Evolutionary conservation across 2,113 vertebrate species (phyloP).

Genomic region (Sphyrna mokarran): DNA sequence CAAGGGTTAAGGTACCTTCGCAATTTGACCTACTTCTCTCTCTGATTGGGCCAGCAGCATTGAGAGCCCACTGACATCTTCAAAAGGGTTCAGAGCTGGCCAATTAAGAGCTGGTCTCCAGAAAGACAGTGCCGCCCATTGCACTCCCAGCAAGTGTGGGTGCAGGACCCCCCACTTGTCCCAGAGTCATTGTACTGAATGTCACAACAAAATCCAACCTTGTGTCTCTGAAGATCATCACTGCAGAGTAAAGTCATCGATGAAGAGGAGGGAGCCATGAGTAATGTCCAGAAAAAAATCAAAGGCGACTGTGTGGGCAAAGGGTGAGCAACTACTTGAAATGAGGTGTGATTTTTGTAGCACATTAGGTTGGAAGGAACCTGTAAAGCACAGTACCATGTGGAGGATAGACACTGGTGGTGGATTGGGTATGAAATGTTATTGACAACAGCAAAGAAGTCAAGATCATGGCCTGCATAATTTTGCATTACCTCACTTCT

Average conservation of each 20-base stretch:
- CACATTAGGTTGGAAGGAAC: background rate
- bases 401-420: background rate
- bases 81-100: no score
- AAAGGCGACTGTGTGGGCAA: background rate
- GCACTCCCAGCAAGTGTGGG: no score
- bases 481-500: background rate
- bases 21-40: no score
- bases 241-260: background rate
- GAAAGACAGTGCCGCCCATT: no score
- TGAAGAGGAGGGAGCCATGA: background rate
- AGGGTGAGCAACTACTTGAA: slow-evolving; percentile 3
- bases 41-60: no score
- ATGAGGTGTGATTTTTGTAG: background rate
- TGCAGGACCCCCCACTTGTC: no score
- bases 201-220: no score
- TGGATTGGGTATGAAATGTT: background rate
- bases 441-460: background rate
- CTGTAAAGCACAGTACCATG: background rate
- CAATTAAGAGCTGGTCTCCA: no score
- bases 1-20: no score
- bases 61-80: no score
- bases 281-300: background rate
- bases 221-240: background rate
- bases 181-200: no score
- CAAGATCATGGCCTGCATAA: background rate